A percentile compares a stretch with the other conserved stretches of the same genome.
Evolutionary conservation across 1,140 invertebrate genomes (phyloP).

Genomic region (Oryzaephilus surinamensis): DNA sequence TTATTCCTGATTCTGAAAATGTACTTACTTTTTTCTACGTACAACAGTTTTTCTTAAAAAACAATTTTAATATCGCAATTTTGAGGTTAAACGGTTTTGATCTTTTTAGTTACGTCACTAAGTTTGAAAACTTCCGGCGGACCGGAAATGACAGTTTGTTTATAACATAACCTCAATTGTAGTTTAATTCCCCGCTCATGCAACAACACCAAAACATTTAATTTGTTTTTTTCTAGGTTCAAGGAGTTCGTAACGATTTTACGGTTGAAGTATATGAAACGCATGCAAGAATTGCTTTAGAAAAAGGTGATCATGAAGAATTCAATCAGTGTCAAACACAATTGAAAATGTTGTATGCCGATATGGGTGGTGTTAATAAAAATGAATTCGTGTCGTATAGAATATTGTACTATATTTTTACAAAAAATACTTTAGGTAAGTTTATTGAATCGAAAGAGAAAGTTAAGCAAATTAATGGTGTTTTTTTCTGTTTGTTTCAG

Average conservation of each 20-base stretch:
- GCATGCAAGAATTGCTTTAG: constrained; percentile 91
- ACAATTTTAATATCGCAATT: no score
- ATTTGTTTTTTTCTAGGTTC: constrained; percentile 54
- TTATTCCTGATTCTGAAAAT: no score
- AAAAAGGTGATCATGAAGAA: constrained; percentile 95
- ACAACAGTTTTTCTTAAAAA: no score
- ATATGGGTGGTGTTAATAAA: constrained; percentile 60
- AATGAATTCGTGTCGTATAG: constrained; percentile 92
- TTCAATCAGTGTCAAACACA: constrained; percentile 99
- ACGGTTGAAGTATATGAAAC: constrained; percentile 99
- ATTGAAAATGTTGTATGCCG: constrained; percentile 81
- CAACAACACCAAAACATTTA: constrained; percentile 88
- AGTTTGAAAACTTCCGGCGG: no score
- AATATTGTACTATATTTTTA: constrained; percentile 95
- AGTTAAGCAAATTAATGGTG: constrained; percentile 1
- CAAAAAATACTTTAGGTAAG: constrained; percentile 89
- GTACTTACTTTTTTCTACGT: no score
- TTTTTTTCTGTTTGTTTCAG: constrained; percentile 45
- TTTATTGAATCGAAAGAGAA: constrained; percentile 3
- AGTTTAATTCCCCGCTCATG: no score
- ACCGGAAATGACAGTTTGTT: no score
- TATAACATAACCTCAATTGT: no score
- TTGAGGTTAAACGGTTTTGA: no score
- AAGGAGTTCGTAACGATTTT: constrained; percentile 87
- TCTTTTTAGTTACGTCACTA: no score